Evolutionary conservation across 2,113 vertebrate genomes (phyloP), one percentile per base, ranked within the genome.

Genomic region (Epinephelus lanceolatus): DNA sequence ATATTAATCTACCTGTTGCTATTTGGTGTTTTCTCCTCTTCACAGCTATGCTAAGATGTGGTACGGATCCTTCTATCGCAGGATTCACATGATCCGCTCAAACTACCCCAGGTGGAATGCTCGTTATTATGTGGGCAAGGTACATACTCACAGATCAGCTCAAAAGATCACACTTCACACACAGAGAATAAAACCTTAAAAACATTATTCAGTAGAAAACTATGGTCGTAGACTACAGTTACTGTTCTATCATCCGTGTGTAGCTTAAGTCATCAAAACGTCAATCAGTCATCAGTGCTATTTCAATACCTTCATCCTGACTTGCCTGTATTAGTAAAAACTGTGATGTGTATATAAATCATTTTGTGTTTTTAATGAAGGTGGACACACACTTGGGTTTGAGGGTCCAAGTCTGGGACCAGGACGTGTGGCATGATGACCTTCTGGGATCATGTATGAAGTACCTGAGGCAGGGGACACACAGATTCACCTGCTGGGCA

Each of bases 401-500:
- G 30, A 56, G 0, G 0, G 1, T 92, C 0, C 79, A 90, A 33
- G 71, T 86, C 55, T 83, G 77, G 91, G 91, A 92, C 0, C 0
- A 80, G 0, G 87, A 91, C 3, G 0, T 0, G 37, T 0, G 0
- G 0, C 0, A 5, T 2, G 70, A 92, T 10, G 86, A 91, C 51
- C 68, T 0, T 7, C 76, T 91, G 45, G 71, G 74, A 27, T n/a
- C 21, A 6, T 91, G 91, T 61, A 0, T 0, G 0, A 1, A 0
- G 1, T 1, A 2, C 2, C 13, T 73, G 9, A 0, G 0, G 1
- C 61, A 14, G 18, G 89, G 92, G 17, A 84, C 33, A 12, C 81
- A 82, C 59, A 51, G 0, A 3, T 7, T 53, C 8, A 49, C 1
- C 25, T 93, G 91, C 5, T 0, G 5, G 0, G 1, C 7, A 0